These are phyloP conservation scores for Elephantulus edwardii DNA, from an alignment of 2,113 vertebrate genomes.

Conservation along the genomic window DNA sequence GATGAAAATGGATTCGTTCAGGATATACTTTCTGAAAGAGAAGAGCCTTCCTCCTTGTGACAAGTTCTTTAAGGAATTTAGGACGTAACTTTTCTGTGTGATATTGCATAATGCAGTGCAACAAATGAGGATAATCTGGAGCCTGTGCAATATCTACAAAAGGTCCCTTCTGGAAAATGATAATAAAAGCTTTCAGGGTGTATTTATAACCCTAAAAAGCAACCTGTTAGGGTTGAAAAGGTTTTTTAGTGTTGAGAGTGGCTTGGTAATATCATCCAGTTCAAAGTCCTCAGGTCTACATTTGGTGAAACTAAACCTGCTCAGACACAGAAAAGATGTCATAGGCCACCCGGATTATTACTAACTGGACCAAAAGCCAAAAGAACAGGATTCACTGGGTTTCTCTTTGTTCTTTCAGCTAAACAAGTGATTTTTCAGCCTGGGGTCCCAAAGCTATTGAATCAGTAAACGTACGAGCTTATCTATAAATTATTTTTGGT, in stretches of 20 bases:
- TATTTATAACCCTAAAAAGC: neutral
- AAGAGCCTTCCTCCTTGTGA: neutral
- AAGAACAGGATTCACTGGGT: neutral
- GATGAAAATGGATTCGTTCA: conserved; percentile 13
- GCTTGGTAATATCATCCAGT: neutral
- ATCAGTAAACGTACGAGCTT: neutral
- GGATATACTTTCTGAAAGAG: neutral
- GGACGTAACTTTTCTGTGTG: neutral
- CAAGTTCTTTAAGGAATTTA: neutral
- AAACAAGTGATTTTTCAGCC: neutral
- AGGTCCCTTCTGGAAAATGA: neutral
- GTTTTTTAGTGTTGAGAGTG: neutral
- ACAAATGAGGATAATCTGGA: neutral
- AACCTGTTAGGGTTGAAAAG: neutral
- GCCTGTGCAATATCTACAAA: neutral
- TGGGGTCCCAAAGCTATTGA: neutral
- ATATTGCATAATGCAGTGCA: neutral
- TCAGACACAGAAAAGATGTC: neutral
- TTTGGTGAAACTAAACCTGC: neutral
- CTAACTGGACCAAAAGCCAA: neutral
- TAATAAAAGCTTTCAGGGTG: neutral
- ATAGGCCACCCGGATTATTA: neutral
- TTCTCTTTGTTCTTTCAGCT: neutral
- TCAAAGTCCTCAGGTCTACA: neutral
- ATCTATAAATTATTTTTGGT: neutral